A percentile compares a stretch with the other conserved stretches of the same genome.
Conservation (phyloP, 2,888 invertebrate genomes). For the Cerastoderma edule region DNA sequence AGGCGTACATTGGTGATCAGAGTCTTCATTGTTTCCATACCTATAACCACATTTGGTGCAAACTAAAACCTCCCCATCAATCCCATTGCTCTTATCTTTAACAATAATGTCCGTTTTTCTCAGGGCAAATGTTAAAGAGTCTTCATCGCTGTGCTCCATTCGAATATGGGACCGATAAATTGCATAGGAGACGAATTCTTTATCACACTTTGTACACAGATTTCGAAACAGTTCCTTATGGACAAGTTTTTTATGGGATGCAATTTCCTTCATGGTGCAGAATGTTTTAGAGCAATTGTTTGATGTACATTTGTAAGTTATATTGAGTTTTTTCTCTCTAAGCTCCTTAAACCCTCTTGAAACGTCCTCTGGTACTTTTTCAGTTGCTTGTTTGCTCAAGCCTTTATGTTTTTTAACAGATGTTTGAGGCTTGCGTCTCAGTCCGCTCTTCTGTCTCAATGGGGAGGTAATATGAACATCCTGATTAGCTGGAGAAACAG, state of each 20-base stretch:
- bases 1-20: not conserved
- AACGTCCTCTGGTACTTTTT: not conserved
- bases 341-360: not conserved
- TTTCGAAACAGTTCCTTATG: slow-evolving; percentile 14
- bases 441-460: too few species aligned
- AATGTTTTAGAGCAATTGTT: slow-evolving; percentile 1
- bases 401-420: too few species aligned
- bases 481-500: too few species aligned
- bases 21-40: not conserved
- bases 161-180: slow-evolving; percentile 19
- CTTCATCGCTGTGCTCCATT: slow-evolving; percentile 16
- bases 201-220: slow-evolving; percentile 13
- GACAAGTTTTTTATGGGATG: slow-evolving; percentile 1
- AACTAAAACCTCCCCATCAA: not conserved
- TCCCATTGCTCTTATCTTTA: not conserved
- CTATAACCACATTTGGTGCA: slow-evolving; percentile 23
- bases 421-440: too few species aligned
- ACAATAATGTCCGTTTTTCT: slow-evolving; percentile 16
- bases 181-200: slow-evolving; percentile 1
- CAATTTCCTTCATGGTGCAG: not conserved
- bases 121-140: not conserved
- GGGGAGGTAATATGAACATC: too few species aligned
- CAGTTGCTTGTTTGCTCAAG: not conserved
- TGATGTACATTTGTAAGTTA: slow-evolving; percentile 2
- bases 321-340: not conserved